Base-by-base conservation (phyloP, 2,113 vertebrate species). In the Ifrita kowaldi region DNA sequence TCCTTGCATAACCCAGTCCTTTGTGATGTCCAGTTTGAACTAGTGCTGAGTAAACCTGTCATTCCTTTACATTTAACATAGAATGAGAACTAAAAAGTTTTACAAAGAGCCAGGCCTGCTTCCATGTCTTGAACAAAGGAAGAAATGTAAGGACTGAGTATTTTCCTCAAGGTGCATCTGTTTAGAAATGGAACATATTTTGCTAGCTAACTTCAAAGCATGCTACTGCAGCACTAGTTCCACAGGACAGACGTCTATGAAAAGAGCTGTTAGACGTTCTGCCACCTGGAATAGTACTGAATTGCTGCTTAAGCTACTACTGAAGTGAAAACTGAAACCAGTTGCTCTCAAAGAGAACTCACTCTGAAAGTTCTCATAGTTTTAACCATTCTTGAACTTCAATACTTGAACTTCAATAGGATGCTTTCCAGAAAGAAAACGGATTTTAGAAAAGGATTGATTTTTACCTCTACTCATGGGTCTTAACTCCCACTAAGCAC, bases 1-100 rank as follows among this genome's bases (percentile, higher is more conserved):
- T 82, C 69, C 84, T 42, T 47, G 39, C 69, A 87, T 9, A 71
- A 95, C 16, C 49, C 89, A 71, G 47, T 49, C 71, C 62, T 90
- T 89, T 94, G 91, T 89, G 53, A 70, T 26, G 44, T 82, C 77
- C 57, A 91, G 94, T 68, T 84, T 82, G 35, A 93, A 81, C 76
- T 20, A 93, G 93, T 6, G 13, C 56, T 49, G 28, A 82, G 44
- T 60, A 96, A 71, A 92, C 63, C 37, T 80, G 39, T 70, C 64
- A 47, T 37, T 95, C 52, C 70, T 75, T 46, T 33, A 85, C 8
- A 16, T 69, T 62, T 89, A 71, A 84, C 3, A 1, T 14, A 89
- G 44, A 95, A 70, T 10, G 13, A 77, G 56, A 92, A 64, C 23
- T 44, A 71, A 6, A 10, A 26, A 46, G 20, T 67, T 89, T n/a